Base-by-base conservation (phyloP, 2,797 vertebrate species). In the Pachyuromys duprasi region DNA sequence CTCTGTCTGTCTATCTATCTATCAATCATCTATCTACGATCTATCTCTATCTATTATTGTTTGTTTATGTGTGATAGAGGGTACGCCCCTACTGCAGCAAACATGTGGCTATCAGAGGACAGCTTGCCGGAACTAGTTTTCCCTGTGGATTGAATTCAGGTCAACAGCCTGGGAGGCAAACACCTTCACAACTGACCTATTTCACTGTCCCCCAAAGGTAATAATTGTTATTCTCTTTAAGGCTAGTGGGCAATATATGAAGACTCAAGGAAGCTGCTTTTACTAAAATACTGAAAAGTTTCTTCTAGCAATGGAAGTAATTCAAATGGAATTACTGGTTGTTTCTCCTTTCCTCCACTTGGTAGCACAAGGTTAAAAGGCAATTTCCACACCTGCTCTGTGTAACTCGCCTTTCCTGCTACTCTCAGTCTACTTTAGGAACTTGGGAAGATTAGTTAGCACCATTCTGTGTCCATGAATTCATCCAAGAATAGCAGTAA, bases 221-320 rank as follows among this genome's bases (percentile, higher is more conserved):
- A 28, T 39, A 86, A 57, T 70, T 81, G 76, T 65, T 86, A n/a
- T 88, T 92, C 74, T 75, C 18, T 90, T 81, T 81, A 79, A 74
- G 62, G 63, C n/a, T 60, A 55, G 36, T 18, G 81, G 36, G 8
- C 11, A 42, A 86, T 55, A 24, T 26, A 67, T 6, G 39, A 72
- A 96, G 55, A 49, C n/a, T 33, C 78, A 88, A 86, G 39, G 70
- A 94, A 67, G 31, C 53, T 45, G 28, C 36, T 89, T 74, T 84
- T 79, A 31, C 55, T 76, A 89, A 70, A 81, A 91, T 91, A 81
- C 62, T 18, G 63, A 49, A 49, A 78, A 82, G 60, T 28, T 86
- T 31, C 86, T 69, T 79, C 33, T 28, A 45, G 67, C 65, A 74
- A 74, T 63, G 49, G 55, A 11, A 84, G 60, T 11, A 22, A 18